Percentiles rank a stretch among this genome's conserved stretches.
Conservation (phyloP, 2,113 vertebrate species). For the Jacana jacana region DNA sequence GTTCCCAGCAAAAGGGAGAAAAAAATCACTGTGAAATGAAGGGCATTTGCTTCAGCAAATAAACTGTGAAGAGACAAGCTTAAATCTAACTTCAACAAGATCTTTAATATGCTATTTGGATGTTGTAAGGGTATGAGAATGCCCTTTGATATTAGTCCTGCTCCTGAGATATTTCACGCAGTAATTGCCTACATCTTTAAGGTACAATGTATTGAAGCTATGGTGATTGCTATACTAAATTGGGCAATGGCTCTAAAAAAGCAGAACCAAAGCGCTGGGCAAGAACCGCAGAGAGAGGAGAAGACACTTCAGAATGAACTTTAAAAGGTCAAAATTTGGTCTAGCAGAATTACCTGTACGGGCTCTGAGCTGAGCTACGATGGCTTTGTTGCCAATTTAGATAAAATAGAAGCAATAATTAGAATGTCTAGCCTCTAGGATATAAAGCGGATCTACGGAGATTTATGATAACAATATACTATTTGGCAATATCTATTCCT, state of each 20-base stretch:
- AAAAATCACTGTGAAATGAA: slow-evolving; percentile 62
- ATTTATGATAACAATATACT: slow-evolving; percentile 70
- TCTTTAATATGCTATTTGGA: slow-evolving; percentile 66
- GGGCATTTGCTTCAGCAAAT: slow-evolving; percentile 61
- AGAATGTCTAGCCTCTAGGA: slow-evolving; percentile 62
- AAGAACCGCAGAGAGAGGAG: not conserved
- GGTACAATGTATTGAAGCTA: slow-evolving; percentile 47
- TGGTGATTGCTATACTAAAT: slow-evolving; percentile 62
- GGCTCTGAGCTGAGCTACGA: slow-evolving; percentile 51
- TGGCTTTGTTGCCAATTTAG: slow-evolving; percentile 67
- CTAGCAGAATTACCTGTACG: slow-evolving; percentile 59
- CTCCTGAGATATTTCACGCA: slow-evolving; percentile 58
- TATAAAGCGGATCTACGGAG: slow-evolving; percentile 50
- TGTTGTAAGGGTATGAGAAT: slow-evolving; percentile 56
- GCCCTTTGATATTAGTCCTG: slow-evolving; percentile 67
- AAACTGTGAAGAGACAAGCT: slow-evolving; percentile 51
- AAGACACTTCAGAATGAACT: slow-evolving; percentile 59
- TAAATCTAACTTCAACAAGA: slow-evolving; percentile 59
- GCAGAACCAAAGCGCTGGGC: not conserved
- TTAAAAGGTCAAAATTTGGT: slow-evolving; percentile 64
- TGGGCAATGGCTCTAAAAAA: slow-evolving; percentile 31
- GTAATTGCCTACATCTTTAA: slow-evolving; percentile 64
- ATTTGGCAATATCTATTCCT: slow-evolving; percentile 66
- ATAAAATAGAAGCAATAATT: slow-evolving; percentile 70
- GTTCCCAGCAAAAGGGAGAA: not conserved